Conservation (phyloP, 2,888 invertebrate genomes). For the Eristalinus sepulchralis region DNA sequence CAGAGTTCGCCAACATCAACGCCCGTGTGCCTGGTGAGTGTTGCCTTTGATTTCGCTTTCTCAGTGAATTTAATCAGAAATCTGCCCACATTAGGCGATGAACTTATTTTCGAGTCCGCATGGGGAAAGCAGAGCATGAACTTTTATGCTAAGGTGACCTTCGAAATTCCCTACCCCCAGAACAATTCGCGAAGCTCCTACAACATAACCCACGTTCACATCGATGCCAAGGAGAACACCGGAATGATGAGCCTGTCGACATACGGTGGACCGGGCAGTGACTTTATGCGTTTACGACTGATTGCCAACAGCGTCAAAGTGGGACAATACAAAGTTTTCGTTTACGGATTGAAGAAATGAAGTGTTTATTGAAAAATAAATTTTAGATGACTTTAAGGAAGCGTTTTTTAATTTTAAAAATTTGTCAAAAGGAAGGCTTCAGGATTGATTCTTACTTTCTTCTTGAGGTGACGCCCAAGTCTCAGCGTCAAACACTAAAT, state of each 20-base stretch:
- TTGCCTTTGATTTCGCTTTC: too few species aligned
- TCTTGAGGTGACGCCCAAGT: neutral
- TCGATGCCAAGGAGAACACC: conserved; percentile 28
- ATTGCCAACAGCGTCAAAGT: conserved; percentile 35
- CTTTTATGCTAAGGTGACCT: conserved; percentile 7
- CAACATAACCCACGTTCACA: conserved; percentile 42
- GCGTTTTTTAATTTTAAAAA: neutral
- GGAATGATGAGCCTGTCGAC: conserved; percentile 12
- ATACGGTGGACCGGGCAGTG: conserved; percentile 28
- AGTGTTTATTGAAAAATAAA: neutral
- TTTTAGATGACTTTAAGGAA: neutral
- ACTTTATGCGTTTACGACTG: conserved; percentile 20
- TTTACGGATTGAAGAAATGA: conserved; percentile 56
- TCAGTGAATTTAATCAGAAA: neutral
- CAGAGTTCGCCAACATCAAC: conserved; percentile 13
- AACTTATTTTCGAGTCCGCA: conserved; percentile 37
- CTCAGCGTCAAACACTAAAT: too few species aligned
- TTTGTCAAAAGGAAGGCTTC: neutral
- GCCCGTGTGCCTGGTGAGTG: conserved; percentile 36
- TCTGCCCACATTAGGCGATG: conserved; percentile 14
- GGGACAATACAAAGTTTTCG: conserved; percentile 6
- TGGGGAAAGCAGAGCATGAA: conserved; percentile 16
- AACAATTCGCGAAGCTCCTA: conserved; percentile 12
- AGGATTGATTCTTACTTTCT: neutral
- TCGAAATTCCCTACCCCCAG: conserved; percentile 31